Evolutionary conservation across 2,113 vertebrate genomes (phyloP).

Genomic region (Syngnathus floridae): DNA sequence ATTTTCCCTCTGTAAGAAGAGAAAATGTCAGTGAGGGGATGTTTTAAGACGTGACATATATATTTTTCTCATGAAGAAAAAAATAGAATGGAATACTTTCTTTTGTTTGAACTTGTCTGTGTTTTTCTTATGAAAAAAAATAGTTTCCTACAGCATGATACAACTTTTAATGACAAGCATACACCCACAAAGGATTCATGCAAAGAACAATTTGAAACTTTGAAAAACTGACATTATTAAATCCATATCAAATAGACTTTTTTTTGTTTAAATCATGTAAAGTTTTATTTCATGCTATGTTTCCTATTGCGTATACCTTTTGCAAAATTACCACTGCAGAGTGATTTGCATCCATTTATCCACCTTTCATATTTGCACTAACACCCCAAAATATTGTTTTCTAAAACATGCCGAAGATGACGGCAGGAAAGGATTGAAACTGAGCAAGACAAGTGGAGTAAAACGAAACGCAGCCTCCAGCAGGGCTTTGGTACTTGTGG

Average conservation of each 20-base stretch:
- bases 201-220: neutral
- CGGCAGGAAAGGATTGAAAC: constrained; percentile 12
- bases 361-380: neutral
- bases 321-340: no score
- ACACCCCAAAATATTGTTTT: neutral
- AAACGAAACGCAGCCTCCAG: constrained; percentile 27
- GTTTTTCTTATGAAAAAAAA: neutral
- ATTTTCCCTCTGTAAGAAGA: neutral
- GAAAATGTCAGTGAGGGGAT: constrained; percentile 9
- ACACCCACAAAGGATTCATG: neutral
- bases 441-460: constrained; percentile 22
- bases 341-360: neutral
- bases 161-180: neutral
- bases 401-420: neutral
- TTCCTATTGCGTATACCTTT: no score
- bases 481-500: constrained; percentile 23
- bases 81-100: neutral
- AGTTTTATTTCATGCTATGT: no score
- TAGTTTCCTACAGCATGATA: neutral
- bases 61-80: neutral
- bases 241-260: no score
- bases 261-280: no score
- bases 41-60: neutral
- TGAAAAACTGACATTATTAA: no score
- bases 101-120: constrained; percentile 8